Evolutionary conservation across 2,113 vertebrate genomes (phyloP), one percentile per base, ranked within the genome.

Genomic region (Tetrax tetrax): DNA sequence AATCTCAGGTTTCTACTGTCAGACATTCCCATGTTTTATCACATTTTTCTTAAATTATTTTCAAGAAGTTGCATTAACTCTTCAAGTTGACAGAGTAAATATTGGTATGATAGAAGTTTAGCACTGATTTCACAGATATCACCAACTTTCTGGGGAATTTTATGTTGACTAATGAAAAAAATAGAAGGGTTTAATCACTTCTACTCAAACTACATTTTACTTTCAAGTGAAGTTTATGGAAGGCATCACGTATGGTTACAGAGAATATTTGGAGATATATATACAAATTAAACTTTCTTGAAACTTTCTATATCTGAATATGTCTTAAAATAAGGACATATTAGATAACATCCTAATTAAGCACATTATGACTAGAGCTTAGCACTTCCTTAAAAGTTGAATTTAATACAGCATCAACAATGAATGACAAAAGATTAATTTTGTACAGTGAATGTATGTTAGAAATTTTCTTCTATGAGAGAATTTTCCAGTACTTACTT

Each of bases 21-120:
- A 97, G 95, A 96, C 68, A 85, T 96, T 97, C 84, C 57, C 94
- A 53, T 76, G 60, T 94, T 98, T 96, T 96, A 97, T 91, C 53
- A 8, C 38, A 72, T 77, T 92, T 72, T 94, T 79, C 75, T 97
- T 83, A 96, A 95, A 96, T 19, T 3, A 80, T 95, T 98, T 98
- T 97, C 93, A 95, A 95, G 93, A 96, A 85, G 93, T 94, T 93
- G 28, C 56, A 83, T 96, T 95, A 95, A 94, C 84, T 96, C 88
- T 97, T 97, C 63, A 95, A 90, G 70, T 35, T 72, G 88, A 93
- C 72, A 84, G 77, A 92, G 74, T 83, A 96, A 96, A 94, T 76
- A 93, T 28, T 90, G 57, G 11, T 59, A 48, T 18, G 37, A 64
- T 90, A 90, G 57, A 93, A 63, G 56, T 47, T 94, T 87, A 71